Evolutionary conservation across 1,140 invertebrate species (phyloP), one percentile per base, ranked within the genome.

Genomic region (Alviniconcha marisindica): DNA sequence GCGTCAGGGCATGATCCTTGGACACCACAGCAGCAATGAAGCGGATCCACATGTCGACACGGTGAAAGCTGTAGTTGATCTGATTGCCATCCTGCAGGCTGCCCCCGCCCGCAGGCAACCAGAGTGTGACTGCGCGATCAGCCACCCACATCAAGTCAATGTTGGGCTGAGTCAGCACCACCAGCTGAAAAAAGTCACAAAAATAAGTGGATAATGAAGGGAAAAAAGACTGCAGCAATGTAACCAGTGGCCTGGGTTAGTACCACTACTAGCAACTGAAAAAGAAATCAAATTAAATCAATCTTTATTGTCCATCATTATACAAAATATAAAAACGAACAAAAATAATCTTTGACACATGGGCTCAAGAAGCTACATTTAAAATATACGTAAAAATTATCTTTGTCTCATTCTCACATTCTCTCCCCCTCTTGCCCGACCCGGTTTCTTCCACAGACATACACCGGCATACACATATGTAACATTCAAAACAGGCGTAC

Each of bases 81-180:
- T 87, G 85, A 44, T 90, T 86, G 21, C 86, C 86, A 31, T 89
- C 88, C 74, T 88, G 85, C 36, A 87, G 87, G 51, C 88, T 85
- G 63, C 92, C 91, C 28, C 88, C 86, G 60, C 87, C 89, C 83
- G 93, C 91, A 69, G 94, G 93, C 18, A 93, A 93, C 97, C 98
- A 99, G 5, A 97, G 95, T 28, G 96, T 95, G 83, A 97, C 97
- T 82, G 95, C 97, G 84, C 98, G 94, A 85, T 99, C 99, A 12
- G 96, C 96, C 76, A 99, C 95, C 97, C 98, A 99, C 84, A 98
- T 96, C 63, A 99, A 94, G 94, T 99, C 98, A 31, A 98, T 95
- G 87, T 95, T 95, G 14, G 95, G 95, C 87, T 91, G 84, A 63
- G 89, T 93, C 89, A 94, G 83, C 12, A 92, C 85, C 79, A 92